Conservation (phyloP, 2,113 vertebrate genomes). For the Mus musculus region GRCm39 chr2:81214501-81215000, state of each 20-base stretch:
- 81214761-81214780: neutral
- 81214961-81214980: neutral
- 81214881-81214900: neutral
- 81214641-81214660: neutral
- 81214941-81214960: neutral
- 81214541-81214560: too few species aligned
- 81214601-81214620: too few species aligned
- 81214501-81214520: too few species aligned
- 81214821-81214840: neutral
- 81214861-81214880: neutral
- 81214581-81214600: neutral
- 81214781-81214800: neutral
- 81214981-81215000: too few species aligned
- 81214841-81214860: neutral
- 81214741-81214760: neutral
- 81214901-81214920: too few species aligned
- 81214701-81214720: neutral
- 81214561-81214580: neutral
- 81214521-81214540: neutral
- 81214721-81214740: neutral
- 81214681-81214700: neutral
- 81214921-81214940: neutral
- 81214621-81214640: too few species aligned
- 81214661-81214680: too few species aligned
- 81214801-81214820: neutral